Evolutionary conservation across 2,797 vertebrate species (phyloP).

Genomic region (Fringilla coelebs): DNA sequence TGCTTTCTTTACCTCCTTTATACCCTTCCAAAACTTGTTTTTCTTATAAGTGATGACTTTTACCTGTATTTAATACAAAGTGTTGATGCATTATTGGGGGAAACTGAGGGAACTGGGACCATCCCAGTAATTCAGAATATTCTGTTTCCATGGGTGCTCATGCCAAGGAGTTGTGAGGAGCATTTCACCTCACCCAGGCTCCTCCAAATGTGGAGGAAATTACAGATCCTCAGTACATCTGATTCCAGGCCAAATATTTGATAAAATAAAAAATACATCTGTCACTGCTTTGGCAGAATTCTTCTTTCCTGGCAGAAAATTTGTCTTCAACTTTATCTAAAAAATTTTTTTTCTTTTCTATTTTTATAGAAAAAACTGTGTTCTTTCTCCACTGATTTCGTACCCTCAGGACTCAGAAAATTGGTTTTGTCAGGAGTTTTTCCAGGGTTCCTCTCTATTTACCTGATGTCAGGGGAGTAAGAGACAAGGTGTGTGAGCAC

Average conservation of each 20-base stretch:
- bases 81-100: not conserved
- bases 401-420: not conserved
- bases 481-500: not conserved
- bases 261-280: slow-evolving; percentile 24
- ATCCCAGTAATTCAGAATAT: not conserved
- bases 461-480: not conserved
- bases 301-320: not conserved
- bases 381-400: not conserved
- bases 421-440: not conserved
- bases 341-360: not conserved
- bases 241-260: slow-evolving; percentile 13
- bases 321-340: not conserved
- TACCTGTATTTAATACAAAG: not conserved
- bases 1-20: not conserved
- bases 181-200: not conserved
- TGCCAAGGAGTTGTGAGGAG: not conserved
- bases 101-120: not conserved
- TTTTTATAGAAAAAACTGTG: not conserved
- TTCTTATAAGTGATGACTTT: not conserved
- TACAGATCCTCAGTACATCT: not conserved
- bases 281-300: not conserved
- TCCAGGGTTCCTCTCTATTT: not conserved
- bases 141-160: not conserved
- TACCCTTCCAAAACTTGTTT: not conserved
- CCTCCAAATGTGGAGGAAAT: not conserved